Base-by-base conservation (phyloP, 2,797 vertebrate genomes). In the Leptoclinus maculatus region DNA sequence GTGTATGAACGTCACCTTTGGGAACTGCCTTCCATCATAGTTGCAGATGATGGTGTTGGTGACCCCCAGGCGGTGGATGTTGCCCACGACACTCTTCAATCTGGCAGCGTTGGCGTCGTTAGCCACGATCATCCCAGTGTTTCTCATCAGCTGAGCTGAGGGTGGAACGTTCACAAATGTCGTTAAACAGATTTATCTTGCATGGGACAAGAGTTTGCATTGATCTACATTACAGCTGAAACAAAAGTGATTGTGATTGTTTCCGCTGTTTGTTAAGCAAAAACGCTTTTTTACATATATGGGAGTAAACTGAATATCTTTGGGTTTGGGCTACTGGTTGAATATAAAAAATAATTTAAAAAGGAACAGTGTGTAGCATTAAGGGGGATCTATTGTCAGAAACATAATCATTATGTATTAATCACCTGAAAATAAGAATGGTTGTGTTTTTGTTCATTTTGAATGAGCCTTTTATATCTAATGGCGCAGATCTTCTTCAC, bases 61-160 rank as follows among this genome's bases (percentile, higher is more conserved):
- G 90, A 99, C 96, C 2, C 98, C 98, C 66, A 99, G 91, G 0
- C 98, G 96, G 83, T 99, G 98, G 85, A 99, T 87, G 89, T 99
- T 99, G 54, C 98, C 98, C 41, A 99, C 97, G 16, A 99, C 98
- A 0, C 97, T 99, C 67, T 95, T 97, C 6, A 99, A 73, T 16
- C 98, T 94, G 5, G 97, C 97, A 0, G 95, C 95, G 0, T 89
- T 99, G 83, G 96, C 96, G 17, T 99, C 98, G 0, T 99, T 99
- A 4, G 98, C 98, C 73, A 99, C 92, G 10, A 99, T 97, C 79
- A 96, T 89, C 0, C 98, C 98, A 0, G 98, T 99, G 93, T 99
- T 99, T 93, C 96, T 99, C 98, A 99, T 99, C 57, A 99, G 95
- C 91, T 99, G 98, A 85, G 98, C 98, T 99, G 25, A 27, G 66